Evolutionary conservation across 2,797 vertebrate species (phyloP).

Genomic region (Rhabdomys pumilio): DNA sequence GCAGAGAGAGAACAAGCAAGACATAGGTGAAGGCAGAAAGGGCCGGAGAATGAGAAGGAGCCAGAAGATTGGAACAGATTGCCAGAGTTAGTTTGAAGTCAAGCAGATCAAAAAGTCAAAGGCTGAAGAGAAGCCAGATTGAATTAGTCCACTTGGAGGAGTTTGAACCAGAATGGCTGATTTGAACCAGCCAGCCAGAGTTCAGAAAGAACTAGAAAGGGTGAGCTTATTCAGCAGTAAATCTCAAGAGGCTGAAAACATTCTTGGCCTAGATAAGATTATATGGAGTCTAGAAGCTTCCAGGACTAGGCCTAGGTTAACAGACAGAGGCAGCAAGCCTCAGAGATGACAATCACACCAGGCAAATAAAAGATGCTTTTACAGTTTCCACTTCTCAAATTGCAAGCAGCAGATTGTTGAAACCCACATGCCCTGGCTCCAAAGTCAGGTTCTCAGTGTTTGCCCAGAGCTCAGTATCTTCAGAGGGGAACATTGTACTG

Average conservation of each 20-base stretch:
- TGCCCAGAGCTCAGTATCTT: background rate
- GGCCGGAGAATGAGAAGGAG: background rate
- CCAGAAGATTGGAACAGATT: background rate
- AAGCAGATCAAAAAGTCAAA: background rate
- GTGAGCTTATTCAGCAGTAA: background rate
- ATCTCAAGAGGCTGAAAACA: background rate
- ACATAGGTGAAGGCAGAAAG: background rate
- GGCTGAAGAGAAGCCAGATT: background rate
- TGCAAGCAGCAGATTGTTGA: background rate
- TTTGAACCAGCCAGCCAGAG: background rate
- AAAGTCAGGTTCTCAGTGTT: background rate
- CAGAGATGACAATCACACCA: background rate
- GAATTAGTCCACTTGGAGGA: background rate
- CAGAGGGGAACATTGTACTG: background rate
- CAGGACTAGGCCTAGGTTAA: background rate
- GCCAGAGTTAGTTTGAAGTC: background rate
- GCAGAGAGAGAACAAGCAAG: background rate
- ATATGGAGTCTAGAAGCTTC: background rate
- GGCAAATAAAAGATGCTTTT: background rate
- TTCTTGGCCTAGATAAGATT: background rate
- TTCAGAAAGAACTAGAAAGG: background rate
- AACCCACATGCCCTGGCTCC: background rate
- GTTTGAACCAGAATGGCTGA: background rate
- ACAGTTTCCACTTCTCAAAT: background rate
- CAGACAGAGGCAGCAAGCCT: background rate